Evolutionary conservation across 2,797 vertebrate species (phyloP), one percentile per base, ranked within the genome.

Genomic region (Diplodus sargus): DNA sequence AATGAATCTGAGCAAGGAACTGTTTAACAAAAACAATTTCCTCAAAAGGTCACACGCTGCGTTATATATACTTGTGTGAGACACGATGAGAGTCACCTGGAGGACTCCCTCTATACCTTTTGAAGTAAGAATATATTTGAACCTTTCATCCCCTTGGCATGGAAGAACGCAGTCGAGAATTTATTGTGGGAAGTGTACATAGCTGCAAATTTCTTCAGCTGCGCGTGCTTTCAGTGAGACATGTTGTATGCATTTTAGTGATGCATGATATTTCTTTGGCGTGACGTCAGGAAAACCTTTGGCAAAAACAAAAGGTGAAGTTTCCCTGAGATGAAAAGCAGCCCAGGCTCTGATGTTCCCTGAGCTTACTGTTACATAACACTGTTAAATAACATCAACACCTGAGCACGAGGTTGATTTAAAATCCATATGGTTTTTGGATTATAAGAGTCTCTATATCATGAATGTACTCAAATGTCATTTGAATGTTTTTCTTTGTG

Each of bases 241-340:
- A 34, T 47, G 53, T 47, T 78, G 45, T 65, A 20, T 68, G 64
- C 15, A 58, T 69, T 68, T 75, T 28, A 45, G 53, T 49, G 71
- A 78, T 23, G 59, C 12, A 2, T 5, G n/a, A 65, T 70, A 48
- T 75, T 57, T 71, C 51, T 83, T 28, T 75, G 66, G 79, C 65
- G 56, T 39, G 18, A 67, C 51, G 66, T 81, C 59, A 69, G 51
- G 39, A 28, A 48, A 54, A 56, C 22, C 3, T 67, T 67, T 64
- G 52, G 30, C 28, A 56, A 52, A 76, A 69, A 62, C 20, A 65
- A 80, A 81, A 81, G 45, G 42, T 73, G 52, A 64, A 14, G 13
- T 62, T 60, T 66, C 45, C 18, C 22, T 4, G 48, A 65, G 58
- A 85, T 66, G 63, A 72, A 61, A 81, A 45, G 8, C 76, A 75